Evolutionary conservation across 2,113 vertebrate species (phyloP).

Genomic region (Dicentrarchus labrax): DNA sequence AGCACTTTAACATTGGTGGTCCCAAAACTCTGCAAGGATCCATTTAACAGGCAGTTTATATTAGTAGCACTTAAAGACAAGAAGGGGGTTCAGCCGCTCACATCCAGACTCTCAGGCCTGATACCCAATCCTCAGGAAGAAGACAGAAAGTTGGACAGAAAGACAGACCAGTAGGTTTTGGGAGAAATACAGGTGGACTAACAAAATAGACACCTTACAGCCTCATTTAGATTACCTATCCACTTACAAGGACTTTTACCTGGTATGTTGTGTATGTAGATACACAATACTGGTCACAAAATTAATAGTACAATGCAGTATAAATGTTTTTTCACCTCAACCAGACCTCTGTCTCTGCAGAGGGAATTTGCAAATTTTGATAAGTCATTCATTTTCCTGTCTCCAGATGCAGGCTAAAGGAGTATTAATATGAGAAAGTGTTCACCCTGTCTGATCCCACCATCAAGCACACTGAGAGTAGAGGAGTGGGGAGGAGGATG

Average conservation of each 20-base stretch:
- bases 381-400: constrained; percentile 49
- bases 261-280: neutral
- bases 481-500: constrained; percentile 55
- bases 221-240: neutral
- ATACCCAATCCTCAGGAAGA: constrained; percentile 50
- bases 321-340: constrained; percentile 1
- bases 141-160: constrained; percentile 36
- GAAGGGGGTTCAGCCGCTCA: constrained; percentile 52
- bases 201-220: constrained; percentile 5
- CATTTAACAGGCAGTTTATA: constrained; percentile 79
- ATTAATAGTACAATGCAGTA: constrained; percentile 6
- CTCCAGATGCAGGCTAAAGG: constrained; percentile 30
- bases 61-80: constrained; percentile 79
- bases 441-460: constrained; percentile 65
- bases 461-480: constrained; percentile 52
- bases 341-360: constrained; percentile 6
- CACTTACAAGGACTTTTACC: neutral
- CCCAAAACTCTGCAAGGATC: constrained; percentile 72
- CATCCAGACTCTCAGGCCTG: constrained; percentile 38
- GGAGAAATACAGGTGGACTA: neutral
- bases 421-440: constrained; percentile 74
- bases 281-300: neutral
- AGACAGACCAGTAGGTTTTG: neutral
- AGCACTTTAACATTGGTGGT: constrained; percentile 79
- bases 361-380: constrained; percentile 28